Base-by-base conservation (phyloP, 2,113 vertebrate genomes). In the Gasterosteus aculeatus region DNA sequence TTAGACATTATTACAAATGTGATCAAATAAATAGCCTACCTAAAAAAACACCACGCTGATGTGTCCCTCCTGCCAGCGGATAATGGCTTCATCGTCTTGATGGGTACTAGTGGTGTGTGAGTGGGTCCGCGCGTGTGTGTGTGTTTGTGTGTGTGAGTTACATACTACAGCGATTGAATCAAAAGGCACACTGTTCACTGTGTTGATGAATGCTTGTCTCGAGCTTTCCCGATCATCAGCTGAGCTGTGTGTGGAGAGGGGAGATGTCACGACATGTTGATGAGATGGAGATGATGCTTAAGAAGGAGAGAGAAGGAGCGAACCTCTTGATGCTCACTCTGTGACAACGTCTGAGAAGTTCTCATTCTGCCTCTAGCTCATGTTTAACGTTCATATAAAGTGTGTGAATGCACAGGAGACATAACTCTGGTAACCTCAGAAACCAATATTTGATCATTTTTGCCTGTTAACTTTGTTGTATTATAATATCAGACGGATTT, bases 261-360 rank as follows among this genome's bases (percentile, higher is more conserved):
- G 91, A 85, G 92, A 92, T 63, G 83, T 93, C 90, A 0, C 83
- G 19, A 83, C 70, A 84, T 89, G 85, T 69, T 86, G 84, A 87
- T 85, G 88, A 89, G 84, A 81, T 78, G 69, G 73, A 80, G 82
- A 86, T 83, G 22, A 38, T 38, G 72, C 15, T 44, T 9, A 49
- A 65, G 66, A 15, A 29, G 7, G 16, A 6, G 11, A 42, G 11
- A 31, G 57, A 19, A n/a, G 42, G 59, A 8, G 58, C 9, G 7
- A 54, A 38, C 33, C 9, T 15, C 68, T 64, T 56, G 7, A 57
- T 42, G 29, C 51, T 38, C 11, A 42, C 51, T 22, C 58, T 72
- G 44, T 42, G 12, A 42, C 18, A 38, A 64, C 26, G 64, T 8
- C 1, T 39, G 54, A 12, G 22, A 39, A 61, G 39, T 38, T 7